Percentiles rank a stretch among this genome's conserved stretches.
phyloP scores from a whole-genome alignment of 2,888 invertebrate species.

The Camptogramma bilineatum region DNA sequence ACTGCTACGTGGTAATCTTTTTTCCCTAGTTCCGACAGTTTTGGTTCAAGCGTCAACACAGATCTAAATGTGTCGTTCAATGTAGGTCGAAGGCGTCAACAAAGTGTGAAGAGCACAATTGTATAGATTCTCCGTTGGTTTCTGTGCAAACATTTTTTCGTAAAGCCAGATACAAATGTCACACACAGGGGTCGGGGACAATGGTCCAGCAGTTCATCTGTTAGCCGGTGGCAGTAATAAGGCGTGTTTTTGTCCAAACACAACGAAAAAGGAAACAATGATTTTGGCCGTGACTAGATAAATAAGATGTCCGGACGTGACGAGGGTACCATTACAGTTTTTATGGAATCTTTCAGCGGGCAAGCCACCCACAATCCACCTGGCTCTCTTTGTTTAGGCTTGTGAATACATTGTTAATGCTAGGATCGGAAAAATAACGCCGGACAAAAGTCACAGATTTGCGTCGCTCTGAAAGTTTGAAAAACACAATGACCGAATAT shows the following conservation, averaged over 20 bases:
- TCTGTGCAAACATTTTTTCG: conserved; percentile 54
- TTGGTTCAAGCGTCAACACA: background rate
- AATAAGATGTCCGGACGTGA: conserved; percentile 82
- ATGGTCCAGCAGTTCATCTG: conserved; percentile 76
- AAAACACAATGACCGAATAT: conserved; percentile 30
- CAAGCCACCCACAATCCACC: conserved; percentile 63
- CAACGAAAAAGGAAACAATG: conserved; percentile 80
- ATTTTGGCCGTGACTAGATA: conserved; percentile 82
- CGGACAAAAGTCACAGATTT: conserved; percentile 48
- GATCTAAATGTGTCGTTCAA: background rate
- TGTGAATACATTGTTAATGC: conserved; percentile 70
- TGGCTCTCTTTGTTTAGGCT: conserved; percentile 74
- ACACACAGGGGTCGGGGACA: conserved; percentile 70
- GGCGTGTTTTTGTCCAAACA: conserved; percentile 73
- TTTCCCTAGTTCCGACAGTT: background rate
- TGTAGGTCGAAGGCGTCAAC: conserved; percentile 41
- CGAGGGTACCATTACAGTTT: conserved; percentile 81
- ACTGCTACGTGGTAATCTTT: background rate
- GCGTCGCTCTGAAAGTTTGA: conserved; percentile 37
- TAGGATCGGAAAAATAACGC: conserved; percentile 51
- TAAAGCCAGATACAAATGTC: conserved; percentile 66
- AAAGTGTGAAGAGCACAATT: conserved; percentile 49
- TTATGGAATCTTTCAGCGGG: conserved; percentile 78
- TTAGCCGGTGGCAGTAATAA: conserved; percentile 75
- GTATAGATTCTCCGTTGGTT: conserved; percentile 58